These are phyloP conservation scores for Oreochromis mossambicus DNA, from an alignment of 2,797 vertebrate species.

Conservation along the genomic window DNA sequence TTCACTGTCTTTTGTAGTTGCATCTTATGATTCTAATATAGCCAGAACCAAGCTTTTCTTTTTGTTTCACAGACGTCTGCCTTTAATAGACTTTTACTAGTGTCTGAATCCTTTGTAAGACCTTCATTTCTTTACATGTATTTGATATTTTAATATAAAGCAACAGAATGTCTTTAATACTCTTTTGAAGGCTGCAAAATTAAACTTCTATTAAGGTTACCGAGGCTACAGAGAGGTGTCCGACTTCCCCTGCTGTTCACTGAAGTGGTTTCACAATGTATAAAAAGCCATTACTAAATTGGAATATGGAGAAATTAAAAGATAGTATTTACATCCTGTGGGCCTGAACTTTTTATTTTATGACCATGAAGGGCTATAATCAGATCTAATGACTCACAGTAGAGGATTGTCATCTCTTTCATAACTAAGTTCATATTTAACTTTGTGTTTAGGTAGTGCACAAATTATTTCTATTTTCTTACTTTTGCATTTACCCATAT, in stretches of 20 bases:
- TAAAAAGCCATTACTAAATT: not conserved
- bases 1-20: not conserved
- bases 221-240: not conserved
- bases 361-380: not conserved
- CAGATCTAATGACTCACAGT: not conserved
- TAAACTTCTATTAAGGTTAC: not conserved
- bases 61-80: not conserved
- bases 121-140: not conserved
- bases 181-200: not conserved
- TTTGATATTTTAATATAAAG: not conserved
- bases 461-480: not conserved
- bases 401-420: not conserved
- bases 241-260: not conserved
- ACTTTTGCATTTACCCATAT: not conserved
- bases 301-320: not conserved
- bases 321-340: not conserved
- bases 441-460: not conserved
- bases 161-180: not conserved
- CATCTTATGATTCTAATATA: not conserved
- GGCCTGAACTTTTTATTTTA: not conserved
- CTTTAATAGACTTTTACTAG: not conserved
- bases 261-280: not conserved
- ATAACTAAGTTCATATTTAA: not conserved
- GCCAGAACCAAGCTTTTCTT: not conserved
- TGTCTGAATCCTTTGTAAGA: not conserved